Base-by-base conservation (phyloP, 2,797 vertebrate genomes). In the Lacerta agilis region DNA sequence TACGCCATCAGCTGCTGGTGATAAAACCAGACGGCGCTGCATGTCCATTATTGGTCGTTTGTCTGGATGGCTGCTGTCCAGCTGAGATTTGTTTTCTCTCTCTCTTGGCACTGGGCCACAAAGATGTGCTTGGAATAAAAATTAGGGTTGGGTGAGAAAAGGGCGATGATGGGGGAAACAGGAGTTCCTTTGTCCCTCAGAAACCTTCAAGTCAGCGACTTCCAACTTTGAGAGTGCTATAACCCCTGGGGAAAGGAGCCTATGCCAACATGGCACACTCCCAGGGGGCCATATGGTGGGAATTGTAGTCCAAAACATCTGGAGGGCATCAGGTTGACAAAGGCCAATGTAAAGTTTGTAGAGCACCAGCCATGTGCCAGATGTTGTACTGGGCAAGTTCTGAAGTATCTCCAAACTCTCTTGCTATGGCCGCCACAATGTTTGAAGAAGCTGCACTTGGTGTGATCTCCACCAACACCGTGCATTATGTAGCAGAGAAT, bases 21-120 rank as follows among this genome's bases (percentile, higher is more conserved):
- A 90, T 90, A 41, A 88, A 93, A 84, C 4, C 79, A 75, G 83
- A 83, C 61, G 45, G 49, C 1, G n/a, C 90, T n/a, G 33, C 0
- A 0, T 10, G 11, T 43, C 89, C 81, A 0, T 0, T 82, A 92
- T 92, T 93, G 93, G 92, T 94, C 91, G 49, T 64, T 71, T 49
- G 91, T 91, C 92, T 92, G 93, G 90, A 5, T 91, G 94, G 90
- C 94, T 92, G 92, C 90, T 82, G 87, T 92, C 93, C 93, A 94
- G 93, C 89, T 92, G 93, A 93, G 93, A 89, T 90, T 0, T 29
- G 89, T 91, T 94, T 92, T 93, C 92, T 91, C 90, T 86, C 91
- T 2, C 0, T 80, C 86, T 81, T 92, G 93, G 92, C 90, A 38
- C 29, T n/a, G 4, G 0, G 93, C 93, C 94, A 93, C 78, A 1